Conservation (phyloP, 2,113 vertebrate genomes). For the Garra rufa region DNA sequence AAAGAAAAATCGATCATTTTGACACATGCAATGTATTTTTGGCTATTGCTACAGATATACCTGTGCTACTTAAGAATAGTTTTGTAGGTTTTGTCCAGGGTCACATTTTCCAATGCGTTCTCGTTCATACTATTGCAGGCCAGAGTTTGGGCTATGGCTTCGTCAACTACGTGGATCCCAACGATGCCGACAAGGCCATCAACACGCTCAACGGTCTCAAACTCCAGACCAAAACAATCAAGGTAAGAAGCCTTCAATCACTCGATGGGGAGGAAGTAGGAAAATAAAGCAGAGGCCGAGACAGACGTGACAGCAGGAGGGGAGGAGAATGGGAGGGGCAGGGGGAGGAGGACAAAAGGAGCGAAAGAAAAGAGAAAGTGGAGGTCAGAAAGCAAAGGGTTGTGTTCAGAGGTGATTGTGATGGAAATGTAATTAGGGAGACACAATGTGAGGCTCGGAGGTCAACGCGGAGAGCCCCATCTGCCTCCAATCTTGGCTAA, state of each 20-base stretch:
- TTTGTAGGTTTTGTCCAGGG: no score
- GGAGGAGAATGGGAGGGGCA: constrained; percentile 65
- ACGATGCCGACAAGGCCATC: constrained; percentile 95
- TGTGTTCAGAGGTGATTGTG: constrained; percentile 80
- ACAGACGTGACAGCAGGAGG: constrained; percentile 68
- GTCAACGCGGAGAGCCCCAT: constrained; percentile 81
- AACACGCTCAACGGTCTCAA: constrained; percentile 96
- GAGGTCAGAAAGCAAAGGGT: constrained; percentile 82
- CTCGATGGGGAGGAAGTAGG: constrained; percentile 25
- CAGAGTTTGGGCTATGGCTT: constrained; percentile 97
- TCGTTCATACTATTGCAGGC: constrained; percentile 72
- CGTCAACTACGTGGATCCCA: constrained; percentile 95
- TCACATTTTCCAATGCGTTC: neutral
- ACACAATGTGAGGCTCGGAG: constrained; percentile 67
- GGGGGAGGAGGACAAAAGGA: constrained; percentile 66
- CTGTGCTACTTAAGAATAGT: no score
- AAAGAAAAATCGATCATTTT: no score
- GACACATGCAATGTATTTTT: no score
- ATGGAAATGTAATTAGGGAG: constrained; percentile 82
- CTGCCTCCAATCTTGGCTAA: constrained; percentile 80
- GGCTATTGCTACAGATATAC: no score
- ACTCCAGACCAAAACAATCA: constrained; percentile 97
- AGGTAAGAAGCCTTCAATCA: constrained; percentile 75
- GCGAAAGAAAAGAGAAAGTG: constrained; percentile 62
- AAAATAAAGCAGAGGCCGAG: constrained; percentile 41